Evolutionary conservation across 2,797 vertebrate species (phyloP).

Genomic region (Peromyscus nudipes): DNA sequence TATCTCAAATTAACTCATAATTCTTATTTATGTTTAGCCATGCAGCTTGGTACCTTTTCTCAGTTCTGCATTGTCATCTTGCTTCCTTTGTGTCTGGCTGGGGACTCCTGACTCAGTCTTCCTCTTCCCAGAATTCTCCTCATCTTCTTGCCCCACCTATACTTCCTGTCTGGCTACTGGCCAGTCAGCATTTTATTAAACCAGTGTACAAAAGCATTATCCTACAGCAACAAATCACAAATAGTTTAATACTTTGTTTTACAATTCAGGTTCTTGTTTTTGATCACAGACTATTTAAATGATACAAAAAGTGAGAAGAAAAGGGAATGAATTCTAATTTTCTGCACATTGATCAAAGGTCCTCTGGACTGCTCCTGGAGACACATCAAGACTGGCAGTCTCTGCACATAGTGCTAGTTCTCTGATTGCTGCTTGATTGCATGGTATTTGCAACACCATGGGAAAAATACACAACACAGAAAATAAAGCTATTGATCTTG

Average conservation of each 20-base stretch:
- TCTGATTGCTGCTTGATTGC: conserved; percentile 62
- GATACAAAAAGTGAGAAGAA: neutral
- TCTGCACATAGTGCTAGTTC: conserved; percentile 29
- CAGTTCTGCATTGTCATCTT: too few species aligned
- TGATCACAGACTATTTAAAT: neutral
- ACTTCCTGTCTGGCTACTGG: too few species aligned
- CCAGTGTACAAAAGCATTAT: too few species aligned
- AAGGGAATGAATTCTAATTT: neutral
- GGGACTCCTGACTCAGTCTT: too few species aligned
- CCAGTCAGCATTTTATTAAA: too few species aligned
- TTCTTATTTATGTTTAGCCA: too few species aligned
- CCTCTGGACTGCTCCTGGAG: neutral
- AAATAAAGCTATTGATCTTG: conserved; percentile 79
- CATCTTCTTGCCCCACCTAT: too few species aligned
- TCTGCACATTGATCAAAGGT: neutral
- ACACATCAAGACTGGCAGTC: conserved; percentile 6
- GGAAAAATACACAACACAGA: conserved; percentile 73
- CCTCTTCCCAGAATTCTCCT: too few species aligned
- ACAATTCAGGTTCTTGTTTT: neutral
- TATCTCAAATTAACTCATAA: too few species aligned
- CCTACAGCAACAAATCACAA: too few species aligned
- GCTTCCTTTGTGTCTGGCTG: too few species aligned
- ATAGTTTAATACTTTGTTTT: neutral
- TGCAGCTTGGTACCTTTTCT: too few species aligned
- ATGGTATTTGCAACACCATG: conserved; percentile 51